A percentile compares a stretch with the other conserved stretches of the same genome.
Conservation (phyloP, 2,797 vertebrate genomes). For the Muscicapa comitata region DNA sequence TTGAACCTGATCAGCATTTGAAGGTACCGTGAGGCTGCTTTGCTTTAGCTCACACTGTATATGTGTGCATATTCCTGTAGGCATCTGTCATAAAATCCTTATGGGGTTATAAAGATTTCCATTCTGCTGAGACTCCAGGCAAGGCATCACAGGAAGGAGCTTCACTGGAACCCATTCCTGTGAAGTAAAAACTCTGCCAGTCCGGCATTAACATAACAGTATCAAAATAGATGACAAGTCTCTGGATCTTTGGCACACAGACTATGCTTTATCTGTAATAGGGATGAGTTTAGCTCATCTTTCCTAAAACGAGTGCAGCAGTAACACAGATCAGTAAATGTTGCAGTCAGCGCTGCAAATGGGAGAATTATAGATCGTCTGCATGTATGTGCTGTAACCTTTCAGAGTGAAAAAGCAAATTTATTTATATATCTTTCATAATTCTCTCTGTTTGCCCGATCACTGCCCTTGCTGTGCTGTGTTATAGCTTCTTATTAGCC, state of each 20-base stretch:
- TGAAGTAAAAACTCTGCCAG: constrained; percentile 5
- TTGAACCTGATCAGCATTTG: not conserved
- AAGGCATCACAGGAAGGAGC: not conserved
- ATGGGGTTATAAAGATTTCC: constrained; percentile 14
- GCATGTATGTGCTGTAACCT: constrained; percentile 30
- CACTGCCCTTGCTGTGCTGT: constrained; percentile 38
- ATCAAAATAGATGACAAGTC: constrained; percentile 2
- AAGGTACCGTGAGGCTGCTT: not conserved
- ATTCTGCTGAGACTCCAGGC: constrained; percentile 1
- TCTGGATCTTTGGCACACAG: not conserved
- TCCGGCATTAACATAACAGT: not conserved
- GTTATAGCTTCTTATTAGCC: constrained; percentile 55
- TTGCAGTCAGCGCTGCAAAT: constrained; percentile 20
- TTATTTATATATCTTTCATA: constrained; percentile 50
- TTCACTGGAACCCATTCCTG: not conserved
- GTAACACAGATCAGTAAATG: constrained; percentile 15
- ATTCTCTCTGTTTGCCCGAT: constrained; percentile 8
- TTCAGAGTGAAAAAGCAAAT: constrained; percentile 41
- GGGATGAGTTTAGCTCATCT: not conserved
- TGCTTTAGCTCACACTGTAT: not conserved
- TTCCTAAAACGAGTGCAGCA: not conserved
- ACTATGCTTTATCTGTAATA: not conserved
- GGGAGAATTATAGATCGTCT: not conserved
- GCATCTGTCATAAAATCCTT: constrained; percentile 2
- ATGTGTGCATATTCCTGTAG: not conserved